Evolutionary conservation across 2,888 invertebrate species (phyloP), one percentile per base, ranked within the genome.

Genomic region (Neoscelio sp.): DNA sequence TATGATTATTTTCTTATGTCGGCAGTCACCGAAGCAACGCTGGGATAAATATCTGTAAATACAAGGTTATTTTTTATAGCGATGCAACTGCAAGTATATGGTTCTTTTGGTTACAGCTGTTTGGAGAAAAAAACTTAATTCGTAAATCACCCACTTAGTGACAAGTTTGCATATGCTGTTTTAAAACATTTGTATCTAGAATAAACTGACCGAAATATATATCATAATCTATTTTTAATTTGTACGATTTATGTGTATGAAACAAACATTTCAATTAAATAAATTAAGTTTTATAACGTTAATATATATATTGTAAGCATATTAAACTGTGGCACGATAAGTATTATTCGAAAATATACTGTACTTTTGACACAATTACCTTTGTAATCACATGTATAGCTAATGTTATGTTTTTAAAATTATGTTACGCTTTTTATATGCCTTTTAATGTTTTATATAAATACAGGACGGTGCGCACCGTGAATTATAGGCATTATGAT

Each of bases 401-500:
- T 12, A 13, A 26, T 12, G 28, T 38, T 10, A 12, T 38, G 28
- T 46, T 35, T 44, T 42, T 12, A 20, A 46, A 56, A 54, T 38
- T 60, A 65, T 48, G 64, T 71, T 65, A 65, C 35, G 75, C 58
- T 64, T 60, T 52, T 50, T 65, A 52, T 68, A 56, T 1, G n/a
- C n/a, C 48, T 75, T 48, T 44, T 18, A 50, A 56, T 71, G 52
- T 65, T 77, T 71, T 48, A 77, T 77, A 77, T 77, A 64, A 70
- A 77, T 68, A 73, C 74, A 71, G 67, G 60, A 65, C 17, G 42
- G 65, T 60, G 68, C 38, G 15, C 56, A 80, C 73, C 80, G 68
- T 75, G 71, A 71, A 67, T 75, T 65, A 77, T 77, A 77, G 64
- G 64, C 70, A 77, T 77, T 77, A 77, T 58, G 77, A 65, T 77